A percentile compares a stretch with the other conserved stretches of the same genome.
These are phyloP conservation scores for Ramazzottius varieornatus DNA, from an alignment of 2,888 invertebrate genomes.

Conservation along the genomic window DNA sequence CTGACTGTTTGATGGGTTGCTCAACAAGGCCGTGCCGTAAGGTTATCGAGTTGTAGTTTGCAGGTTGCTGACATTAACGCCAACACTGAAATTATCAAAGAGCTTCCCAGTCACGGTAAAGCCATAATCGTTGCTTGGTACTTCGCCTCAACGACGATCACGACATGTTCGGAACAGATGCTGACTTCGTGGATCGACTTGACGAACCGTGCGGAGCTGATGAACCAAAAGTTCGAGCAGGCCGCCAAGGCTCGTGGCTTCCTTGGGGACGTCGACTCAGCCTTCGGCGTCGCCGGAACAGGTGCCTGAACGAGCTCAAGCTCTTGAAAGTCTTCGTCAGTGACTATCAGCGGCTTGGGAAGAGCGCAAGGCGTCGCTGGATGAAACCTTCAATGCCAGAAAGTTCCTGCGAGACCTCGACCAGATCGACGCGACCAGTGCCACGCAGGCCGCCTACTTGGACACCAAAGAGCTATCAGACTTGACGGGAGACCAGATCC, in stretches of 20 bases:
- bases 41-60: too few species aligned
- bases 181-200: neutral
- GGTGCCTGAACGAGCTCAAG: neutral
- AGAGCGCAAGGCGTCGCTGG: neutral
- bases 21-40: too few species aligned
- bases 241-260: neutral
- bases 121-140: slow-evolving; percentile 45
- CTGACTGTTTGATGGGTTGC: too few species aligned
- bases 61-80: slow-evolving; percentile 63
- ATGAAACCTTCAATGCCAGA: neutral
- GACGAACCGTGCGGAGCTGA: neutral
- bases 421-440: neutral
- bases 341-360: neutral
- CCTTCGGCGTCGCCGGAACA: too few species aligned
- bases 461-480: neutral
- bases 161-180: neutral
- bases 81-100: slow-evolving; percentile 54
- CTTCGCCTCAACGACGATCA: slow-evolving; percentile 33
- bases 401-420: neutral
- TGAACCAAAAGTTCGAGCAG: neutral
- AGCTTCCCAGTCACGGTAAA: slow-evolving; percentile 51
- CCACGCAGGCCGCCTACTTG: neutral
- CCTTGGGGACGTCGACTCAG: neutral
- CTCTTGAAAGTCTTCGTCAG: neutral
- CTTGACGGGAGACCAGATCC: neutral